Evolutionary conservation across 1,140 invertebrate species (phyloP), one percentile per base, ranked within the genome.

Genomic region (Argopecten irradians): DNA sequence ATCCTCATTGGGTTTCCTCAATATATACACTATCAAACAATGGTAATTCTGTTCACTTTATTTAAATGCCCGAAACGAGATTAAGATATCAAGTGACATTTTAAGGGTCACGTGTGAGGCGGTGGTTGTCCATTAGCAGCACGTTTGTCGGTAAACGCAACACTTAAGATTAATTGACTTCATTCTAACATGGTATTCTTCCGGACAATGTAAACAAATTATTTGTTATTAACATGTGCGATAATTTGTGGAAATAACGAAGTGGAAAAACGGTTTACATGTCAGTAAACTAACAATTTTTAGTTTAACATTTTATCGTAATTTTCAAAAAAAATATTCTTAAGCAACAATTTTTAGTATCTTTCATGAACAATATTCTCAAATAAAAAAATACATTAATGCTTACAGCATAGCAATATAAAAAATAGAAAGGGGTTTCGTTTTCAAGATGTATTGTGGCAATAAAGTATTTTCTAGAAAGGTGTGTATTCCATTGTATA

Each of bases 81-180:
- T 71, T 71, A 71, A 71, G 55, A 28, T 71, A 71, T 71, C 55
- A 71, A 71, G 55, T 71, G 55, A 71, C 55, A 28, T 71, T 71
- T 71, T 71, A 71, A 71, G 55, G 28, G n/a, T 71, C 55, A 71
- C 55, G 55, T 71, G 55, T 71, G 8, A 28, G n/a, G 11, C 55
- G 16, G 55, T 5, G 5, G 55, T n/a, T 16, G 28, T n/a, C n/a
- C 22, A 71, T 71, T 71, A 16, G 28, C 28, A 5, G n/a, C 1
- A 71, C 55, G n/a, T 71, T 71, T 71, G 55, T 71, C 55, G 28
- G 55, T 71, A 28, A 71, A 28, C n/a, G 55, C n/a, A 1, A 16
- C 55, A 71, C n/a, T n/a, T 71, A 16, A 16, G 7, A 5, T n/a
- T 71, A 71, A 71, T 71, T 71, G n/a, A 71, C 55, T 71, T 71